These are phyloP conservation scores for Gobio occitaniae DNA, from an alignment of 2,797 vertebrate species.

Conservation along the genomic window DNA sequence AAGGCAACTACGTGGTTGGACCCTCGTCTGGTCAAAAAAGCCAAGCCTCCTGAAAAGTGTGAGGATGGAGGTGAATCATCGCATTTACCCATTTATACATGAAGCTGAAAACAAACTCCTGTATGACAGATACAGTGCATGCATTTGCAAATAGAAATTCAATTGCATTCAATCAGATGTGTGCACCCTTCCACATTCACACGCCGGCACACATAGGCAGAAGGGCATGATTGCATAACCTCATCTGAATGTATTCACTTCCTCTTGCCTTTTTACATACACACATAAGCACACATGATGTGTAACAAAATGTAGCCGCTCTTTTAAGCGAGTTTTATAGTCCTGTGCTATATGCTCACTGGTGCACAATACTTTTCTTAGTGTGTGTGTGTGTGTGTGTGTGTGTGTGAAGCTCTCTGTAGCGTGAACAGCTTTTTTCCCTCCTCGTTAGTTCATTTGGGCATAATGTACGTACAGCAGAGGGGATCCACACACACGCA, in stretches of 20 bases:
- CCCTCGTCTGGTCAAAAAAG: conserved; percentile 95
- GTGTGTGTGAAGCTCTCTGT: conserved; percentile 72
- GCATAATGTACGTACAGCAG: conserved; percentile 50
- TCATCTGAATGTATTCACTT: conserved; percentile 53
- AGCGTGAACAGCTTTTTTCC: conserved; percentile 67
- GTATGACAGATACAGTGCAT: not conserved
- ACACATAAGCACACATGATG: conserved; percentile 38
- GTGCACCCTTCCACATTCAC: not conserved
- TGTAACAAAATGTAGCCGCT: conserved; percentile 55
- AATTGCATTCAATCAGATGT: conserved; percentile 15
- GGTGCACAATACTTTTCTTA: conserved; percentile 26
- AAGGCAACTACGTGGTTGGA: conserved; percentile 99
- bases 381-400: conserved; percentile 73
- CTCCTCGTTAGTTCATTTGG: conserved; percentile 54
- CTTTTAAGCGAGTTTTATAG: conserved; percentile 69
- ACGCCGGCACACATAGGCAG: not conserved
- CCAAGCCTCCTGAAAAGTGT: conserved; percentile 97
- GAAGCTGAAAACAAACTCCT: conserved; percentile 22
- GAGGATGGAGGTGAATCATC: conserved; percentile 92
- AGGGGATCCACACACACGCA: conserved; percentile 3
- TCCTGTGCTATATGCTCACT: conserved; percentile 65
- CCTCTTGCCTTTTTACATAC: conserved; percentile 36
- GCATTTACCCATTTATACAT: conserved; percentile 35
- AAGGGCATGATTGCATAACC: conserved; percentile 31
- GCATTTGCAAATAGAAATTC: not conserved